Evolutionary conservation across 2,113 vertebrate genomes (phyloP), one percentile per base, ranked within the genome.

Genomic region (Heliornis fulica): DNA sequence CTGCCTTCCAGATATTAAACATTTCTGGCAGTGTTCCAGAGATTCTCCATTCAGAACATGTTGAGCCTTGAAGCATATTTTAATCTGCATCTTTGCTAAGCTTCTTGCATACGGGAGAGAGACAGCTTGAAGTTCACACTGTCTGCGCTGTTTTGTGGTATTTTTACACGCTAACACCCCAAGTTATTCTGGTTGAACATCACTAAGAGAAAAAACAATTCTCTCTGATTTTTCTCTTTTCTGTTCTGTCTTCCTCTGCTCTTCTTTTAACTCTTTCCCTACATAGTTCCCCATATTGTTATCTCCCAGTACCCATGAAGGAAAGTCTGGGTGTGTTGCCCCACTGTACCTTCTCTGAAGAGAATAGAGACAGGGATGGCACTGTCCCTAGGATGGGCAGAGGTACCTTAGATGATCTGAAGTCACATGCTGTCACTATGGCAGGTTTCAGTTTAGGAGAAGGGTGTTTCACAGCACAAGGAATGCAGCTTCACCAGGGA

Each of bases 161-260:
- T 77, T 64, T 61, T 57, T 10, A 17, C 12, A 23, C 28, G 16
- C 2, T 56, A 40, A 36, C 28, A 31, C 8, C 20, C 15, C 4
- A 68, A 71, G 17, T 86, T 76, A 22, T 34, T 80, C 56, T 45
- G 23, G 13, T 43, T 53, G 60, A 69, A 84, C 8, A 25, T 26
- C 0, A 0, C 34, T 43, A 74, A 51, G 17, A 69, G 50, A 32
- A 40, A 70, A 53, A 28, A 1, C 1, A 23, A 4, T 48, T 38
- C 83, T 60, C 14, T 71, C 34, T 87, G 40, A 46, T 46, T 46
- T n/a, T 46, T 46, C 45, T 46, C 46, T 46, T 21, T 19, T 34
- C 22, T 65, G 11, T 70, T 77, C 26, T 74, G 13, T 40, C 25
- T 17, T 21, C 57, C 38, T 60, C 14, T 78, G 21, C 12, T 34